Evolutionary conservation across 2,113 vertebrate genomes (phyloP), one percentile per base, ranked within the genome.

Genomic region (Pelmatolapia mariae): DNA sequence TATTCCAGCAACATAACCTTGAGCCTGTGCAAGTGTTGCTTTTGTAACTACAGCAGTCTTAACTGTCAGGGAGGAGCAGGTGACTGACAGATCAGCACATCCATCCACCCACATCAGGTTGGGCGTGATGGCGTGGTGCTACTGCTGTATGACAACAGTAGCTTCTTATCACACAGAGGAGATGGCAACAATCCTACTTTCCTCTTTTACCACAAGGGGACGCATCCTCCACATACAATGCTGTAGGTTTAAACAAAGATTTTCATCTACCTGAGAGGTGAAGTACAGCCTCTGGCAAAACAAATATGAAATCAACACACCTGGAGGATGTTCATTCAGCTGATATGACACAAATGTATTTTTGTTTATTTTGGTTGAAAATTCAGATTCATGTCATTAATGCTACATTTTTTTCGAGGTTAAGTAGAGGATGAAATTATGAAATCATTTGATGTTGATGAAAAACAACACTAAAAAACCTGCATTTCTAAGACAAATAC

Each of bases 61-160:
- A 19, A 85, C 63, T 84, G 81, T 86, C 38, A 84, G 13, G 29
- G 53, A 87, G 59, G 81, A 36, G 45, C 76, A 81, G 43, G 16
- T 68, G 53, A 86, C 80, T 45, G 79, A 88, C 89, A 83, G 63
- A 91, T 90, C 68, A 31, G 54, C 61, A 40, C 84, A 82, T 86
- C 90, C 83, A 89, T 86, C 92, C 93, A 85, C 94, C 93, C 92
- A 92, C 92, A 45, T 66, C 79, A 81, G 79, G 73, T 86, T 88
- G 91, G 84, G 71, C 68, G 81, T 86, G 38, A 92, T n/a, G n/a
- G n/a, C n/a, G n/a, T n/a, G n/a, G n/a, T 84, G 85, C 71, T 53
- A 61, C 84, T 80, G 89, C 76, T 81, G 81, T 66, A 38, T 84
- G 63, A 90, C 85, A 87, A 45, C 84, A 91, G 36, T 36, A 82